A percentile compares a stretch with the other conserved stretches of the same genome.
Evolutionary conservation across 2,888 invertebrate species (phyloP).

Genomic region (Hyppa rectilinea): DNA sequence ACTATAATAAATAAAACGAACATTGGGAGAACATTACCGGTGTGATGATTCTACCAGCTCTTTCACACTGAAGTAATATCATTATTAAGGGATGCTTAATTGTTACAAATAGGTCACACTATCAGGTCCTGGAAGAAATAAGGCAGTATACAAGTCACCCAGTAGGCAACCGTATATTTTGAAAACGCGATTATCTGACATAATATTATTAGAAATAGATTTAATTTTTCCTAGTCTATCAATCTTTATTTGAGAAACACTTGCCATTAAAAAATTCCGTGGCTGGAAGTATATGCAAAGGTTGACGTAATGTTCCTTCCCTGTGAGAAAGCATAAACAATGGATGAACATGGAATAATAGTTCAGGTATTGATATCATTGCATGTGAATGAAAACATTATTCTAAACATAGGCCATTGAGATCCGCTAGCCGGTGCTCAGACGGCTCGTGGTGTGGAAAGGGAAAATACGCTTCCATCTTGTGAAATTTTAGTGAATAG

Average conservation of each 20-base stretch:
- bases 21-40: too few relatives aligned
- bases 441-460: constrained; percentile 46
- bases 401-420: constrained; percentile 39
- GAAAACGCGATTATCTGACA: neutral
- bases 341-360: constrained; percentile 67
- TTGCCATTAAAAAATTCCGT: constrained; percentile 8
- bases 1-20: too few relatives aligned
- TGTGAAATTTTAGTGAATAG: neutral
- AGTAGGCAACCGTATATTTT: neutral
- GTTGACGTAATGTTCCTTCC: constrained; percentile 63
- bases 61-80: too few relatives aligned
- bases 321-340: constrained; percentile 68
- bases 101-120: too few relatives aligned
- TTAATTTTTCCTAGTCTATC: neutral
- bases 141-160: too few relatives aligned
- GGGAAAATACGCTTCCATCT: constrained; percentile 57
- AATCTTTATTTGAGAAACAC: neutral
- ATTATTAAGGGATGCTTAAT: too few relatives aligned
- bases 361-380: constrained; percentile 71
- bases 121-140: too few relatives aligned
- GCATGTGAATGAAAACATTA: constrained; percentile 63
- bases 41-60: too few relatives aligned
- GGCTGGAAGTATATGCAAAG: neutral
- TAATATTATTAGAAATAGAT: neutral
- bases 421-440: constrained; percentile 49